These are phyloP conservation scores for Drosophila cardini DNA, from an alignment of 1,140 invertebrate species.

Conservation along the genomic window DNA sequence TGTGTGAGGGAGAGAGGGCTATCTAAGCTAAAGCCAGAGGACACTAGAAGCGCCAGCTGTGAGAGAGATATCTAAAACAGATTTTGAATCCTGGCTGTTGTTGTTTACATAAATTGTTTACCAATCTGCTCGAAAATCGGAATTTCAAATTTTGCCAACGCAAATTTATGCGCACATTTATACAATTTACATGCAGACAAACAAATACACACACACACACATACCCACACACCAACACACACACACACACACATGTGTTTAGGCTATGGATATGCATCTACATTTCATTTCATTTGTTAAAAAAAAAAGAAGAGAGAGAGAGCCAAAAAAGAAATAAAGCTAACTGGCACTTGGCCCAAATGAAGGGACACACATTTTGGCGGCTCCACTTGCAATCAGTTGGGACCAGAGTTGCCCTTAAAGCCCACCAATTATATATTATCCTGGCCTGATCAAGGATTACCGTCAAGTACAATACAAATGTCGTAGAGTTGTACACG, in stretches of 20 bases:
- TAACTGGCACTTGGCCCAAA: constrained; percentile 13
- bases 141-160: constrained; percentile 79
- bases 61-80: constrained; percentile 65
- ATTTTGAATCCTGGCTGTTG: constrained; percentile 56
- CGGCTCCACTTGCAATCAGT: constrained; percentile 21
- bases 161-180: constrained; percentile 83
- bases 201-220: constrained; percentile 25
- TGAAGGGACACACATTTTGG: neutral
- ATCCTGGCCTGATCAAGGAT: neutral
- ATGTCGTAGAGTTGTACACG: constrained; percentile 63
- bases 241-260: constrained; percentile 25
- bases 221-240: constrained; percentile 49
- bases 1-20: constrained; percentile 16
- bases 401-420: constrained; percentile 1
- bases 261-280: constrained; percentile 74
- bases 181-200: constrained; percentile 77
- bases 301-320: constrained; percentile 1
- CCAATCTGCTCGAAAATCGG: constrained; percentile 83
- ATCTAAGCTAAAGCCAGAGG: constrained; percentile 68
- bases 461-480: constrained; percentile 5
- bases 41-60: constrained; percentile 60
- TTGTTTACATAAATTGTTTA: constrained; percentile 84
- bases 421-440: constrained; percentile 30
- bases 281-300: constrained; percentile 77
- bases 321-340: constrained; percentile 1